Conservation (phyloP, 2,797 vertebrate genomes). For the Sebastes matsubarae region DNA sequence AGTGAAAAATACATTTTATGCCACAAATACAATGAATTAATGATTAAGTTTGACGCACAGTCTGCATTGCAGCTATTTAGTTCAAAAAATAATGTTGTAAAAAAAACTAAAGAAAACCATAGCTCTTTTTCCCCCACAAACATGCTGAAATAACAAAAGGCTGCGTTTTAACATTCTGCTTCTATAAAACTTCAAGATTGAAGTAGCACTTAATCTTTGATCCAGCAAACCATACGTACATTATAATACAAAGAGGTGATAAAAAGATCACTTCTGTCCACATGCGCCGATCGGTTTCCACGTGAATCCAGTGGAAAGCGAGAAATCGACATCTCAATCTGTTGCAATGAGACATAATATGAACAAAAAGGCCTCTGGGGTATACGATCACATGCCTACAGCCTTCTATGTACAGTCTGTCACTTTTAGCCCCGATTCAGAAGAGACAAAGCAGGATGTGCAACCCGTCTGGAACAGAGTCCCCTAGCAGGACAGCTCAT, state of each 20-base stretch:
- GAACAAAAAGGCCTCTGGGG: conserved; percentile 80
- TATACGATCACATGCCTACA: conserved; percentile 67
- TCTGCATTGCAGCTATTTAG: conserved; percentile 61
- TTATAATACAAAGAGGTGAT: conserved; percentile 55
- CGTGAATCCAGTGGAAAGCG: conserved; percentile 24
- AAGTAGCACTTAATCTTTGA: conserved; percentile 73
- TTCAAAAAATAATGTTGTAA: conserved; percentile 24
- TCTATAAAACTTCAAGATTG: conserved; percentile 59
- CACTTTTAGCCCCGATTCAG: conserved; percentile 30
- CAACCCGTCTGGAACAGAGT: conserved; percentile 53
- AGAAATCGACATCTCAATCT: conserved; percentile 39
- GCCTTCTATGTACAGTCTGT: conserved; percentile 57
- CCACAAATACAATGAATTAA: conserved; percentile 35
- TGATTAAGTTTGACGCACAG: conserved; percentile 47
- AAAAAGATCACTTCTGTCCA: conserved; percentile 40
- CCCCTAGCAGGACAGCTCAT: conserved; percentile 33
- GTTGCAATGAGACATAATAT: conserved; percentile 40
- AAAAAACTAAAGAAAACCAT: conserved; percentile 7
- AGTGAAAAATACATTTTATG: conserved; percentile 52
- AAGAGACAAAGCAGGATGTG: conserved; percentile 51
- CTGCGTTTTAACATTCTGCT: conserved; percentile 61
- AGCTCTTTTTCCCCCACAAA: conserved; percentile 35
- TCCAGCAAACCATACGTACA: conserved; percentile 57
- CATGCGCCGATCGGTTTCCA: conserved; percentile 44
- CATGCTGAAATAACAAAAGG: conserved; percentile 67